Percentiles rank a stretch among this genome's conserved stretches.
These are phyloP conservation scores for Coregonus clupeaformis DNA, from an alignment of 2,113 vertebrate species.

Conservation along the genomic window DNA sequence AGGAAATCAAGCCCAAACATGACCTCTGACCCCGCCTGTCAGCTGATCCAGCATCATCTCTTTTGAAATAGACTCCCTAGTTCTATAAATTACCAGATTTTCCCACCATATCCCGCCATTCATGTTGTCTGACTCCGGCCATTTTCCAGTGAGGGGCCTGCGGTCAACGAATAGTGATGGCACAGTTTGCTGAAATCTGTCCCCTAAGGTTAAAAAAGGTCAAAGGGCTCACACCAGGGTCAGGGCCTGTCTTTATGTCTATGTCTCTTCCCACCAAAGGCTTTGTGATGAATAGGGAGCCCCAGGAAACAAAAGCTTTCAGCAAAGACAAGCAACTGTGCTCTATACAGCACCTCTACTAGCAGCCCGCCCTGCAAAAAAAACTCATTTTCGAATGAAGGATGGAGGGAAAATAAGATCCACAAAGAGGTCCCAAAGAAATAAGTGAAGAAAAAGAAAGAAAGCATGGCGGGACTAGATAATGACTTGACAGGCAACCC, in stretches of 20 bases:
- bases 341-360: constrained; percentile 89
- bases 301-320: constrained; percentile 86
- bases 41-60: constrained; percentile 87
- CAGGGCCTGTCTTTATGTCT: constrained; percentile 78
- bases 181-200: constrained; percentile 86
- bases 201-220: constrained; percentile 89
- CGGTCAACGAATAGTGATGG: constrained; percentile 77
- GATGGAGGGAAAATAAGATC: constrained; percentile 49
- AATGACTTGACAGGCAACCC: constrained; percentile 35
- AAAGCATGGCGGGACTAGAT: constrained; percentile 24
- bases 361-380: constrained; percentile 65
- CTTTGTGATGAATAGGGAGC: constrained; percentile 95
- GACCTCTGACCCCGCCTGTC: constrained; percentile 88
- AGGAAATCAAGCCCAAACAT: constrained; percentile 89
- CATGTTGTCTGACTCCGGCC: constrained; percentile 68
- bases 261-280: constrained; percentile 88
- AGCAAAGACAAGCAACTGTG: constrained; percentile 87
- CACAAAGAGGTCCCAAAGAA: constrained; percentile 47
- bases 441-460: constrained; percentile 34
- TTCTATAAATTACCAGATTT: constrained; percentile 91
- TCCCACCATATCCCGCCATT: constrained; percentile 88
- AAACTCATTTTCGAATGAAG: constrained; percentile 74
- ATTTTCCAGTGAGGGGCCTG: constrained; percentile 76
- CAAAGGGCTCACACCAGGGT: constrained; percentile 91
- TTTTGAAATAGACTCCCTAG: constrained; percentile 94